These are phyloP conservation scores for Pempheris klunzingeri DNA, from an alignment of 2,797 vertebrate genomes.

Conservation along the genomic window DNA sequence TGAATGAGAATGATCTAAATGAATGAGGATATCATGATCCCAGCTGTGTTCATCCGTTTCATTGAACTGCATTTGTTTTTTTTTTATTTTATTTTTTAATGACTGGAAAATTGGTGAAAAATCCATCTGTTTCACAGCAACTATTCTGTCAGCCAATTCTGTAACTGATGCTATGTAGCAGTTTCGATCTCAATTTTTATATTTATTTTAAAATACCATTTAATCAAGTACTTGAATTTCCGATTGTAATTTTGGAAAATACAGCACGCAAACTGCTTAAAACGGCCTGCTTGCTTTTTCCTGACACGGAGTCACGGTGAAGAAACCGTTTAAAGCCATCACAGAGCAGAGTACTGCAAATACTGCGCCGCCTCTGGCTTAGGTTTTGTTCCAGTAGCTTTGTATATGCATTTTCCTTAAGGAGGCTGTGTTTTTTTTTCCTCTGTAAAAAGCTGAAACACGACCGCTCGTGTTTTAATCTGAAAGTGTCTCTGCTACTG, in stretches of 20 bases:
- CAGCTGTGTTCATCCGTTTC: constrained; percentile 31
- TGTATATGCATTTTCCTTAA: constrained; percentile 21
- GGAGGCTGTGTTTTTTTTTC: neutral
- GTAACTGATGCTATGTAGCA: constrained; percentile 58
- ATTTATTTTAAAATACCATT: constrained; percentile 65
- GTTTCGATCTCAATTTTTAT: constrained; percentile 66
- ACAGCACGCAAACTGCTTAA: constrained; percentile 28
- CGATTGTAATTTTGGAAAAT: constrained; percentile 48
- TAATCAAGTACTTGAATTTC: constrained; percentile 55
- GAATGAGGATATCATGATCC: constrained; percentile 43
- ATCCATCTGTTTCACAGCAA: constrained; percentile 35
- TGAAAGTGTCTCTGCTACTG: neutral
- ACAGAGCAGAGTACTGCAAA: constrained; percentile 22
- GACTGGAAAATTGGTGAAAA: constrained; percentile 54
- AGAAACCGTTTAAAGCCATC: constrained; percentile 51
- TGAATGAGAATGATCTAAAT: constrained; percentile 54
- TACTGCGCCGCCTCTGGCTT: neutral
- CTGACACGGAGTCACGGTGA: constrained; percentile 56
- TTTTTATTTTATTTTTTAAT: constrained; percentile 54
- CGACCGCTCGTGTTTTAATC: constrained; percentile 6
- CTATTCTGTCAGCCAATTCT: constrained; percentile 49
- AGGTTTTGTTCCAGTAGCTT: constrained; percentile 20
- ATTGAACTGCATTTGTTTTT: constrained; percentile 43
- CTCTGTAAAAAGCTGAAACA: constrained; percentile 21
- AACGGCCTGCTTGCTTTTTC: constrained; percentile 33